Percentiles rank a stretch among this genome's conserved stretches.
phyloP scores from a whole-genome alignment of 2,113 vertebrate genomes.

The Coryphaenoides rupestris region DNA sequence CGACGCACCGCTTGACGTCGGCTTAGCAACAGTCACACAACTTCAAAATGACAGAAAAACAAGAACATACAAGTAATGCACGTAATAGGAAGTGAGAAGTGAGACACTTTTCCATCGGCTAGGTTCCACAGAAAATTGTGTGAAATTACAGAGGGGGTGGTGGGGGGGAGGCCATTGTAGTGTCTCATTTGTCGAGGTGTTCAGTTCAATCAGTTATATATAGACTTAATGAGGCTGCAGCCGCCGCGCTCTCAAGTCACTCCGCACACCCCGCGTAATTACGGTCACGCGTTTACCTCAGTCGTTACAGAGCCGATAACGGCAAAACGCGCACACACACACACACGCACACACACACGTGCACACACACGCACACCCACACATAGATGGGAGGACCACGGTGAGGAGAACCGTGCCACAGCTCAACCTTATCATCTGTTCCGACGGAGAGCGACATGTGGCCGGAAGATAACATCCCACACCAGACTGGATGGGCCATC shows the following conservation, averaged over 20 bases:
- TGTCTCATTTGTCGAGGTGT: conserved; percentile 2
- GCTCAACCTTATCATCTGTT: conserved; percentile 19
- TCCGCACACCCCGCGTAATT: neutral
- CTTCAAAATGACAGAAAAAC: too few species aligned
- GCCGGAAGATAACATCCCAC: conserved; percentile 55
- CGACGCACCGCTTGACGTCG: too few species aligned
- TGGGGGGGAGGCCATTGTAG: conserved; percentile 3
- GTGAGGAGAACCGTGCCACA: neutral
- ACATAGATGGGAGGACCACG: too few species aligned
- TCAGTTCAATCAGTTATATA: conserved; percentile 10
- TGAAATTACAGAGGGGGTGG: conserved; percentile 2
- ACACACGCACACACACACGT: neutral
- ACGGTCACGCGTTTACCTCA: conserved; percentile 27
- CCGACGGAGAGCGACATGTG: conserved; percentile 62
- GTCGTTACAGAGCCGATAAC: conserved; percentile 19
- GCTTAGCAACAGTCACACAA: too few species aligned
- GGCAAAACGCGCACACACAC: conserved; percentile 1
- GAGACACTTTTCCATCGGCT: too few species aligned
- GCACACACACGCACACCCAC: neutral
- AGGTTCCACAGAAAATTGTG: neutral
- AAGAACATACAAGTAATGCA: too few species aligned
- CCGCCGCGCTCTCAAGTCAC: neutral
- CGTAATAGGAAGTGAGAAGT: too few species aligned
- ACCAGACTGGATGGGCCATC: conserved; percentile 83
- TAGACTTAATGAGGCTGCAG: conserved; percentile 6